These are phyloP conservation scores for Mamestra brassicae DNA, from an alignment of 2,888 invertebrate genomes.

Conservation along the genomic window DNA sequence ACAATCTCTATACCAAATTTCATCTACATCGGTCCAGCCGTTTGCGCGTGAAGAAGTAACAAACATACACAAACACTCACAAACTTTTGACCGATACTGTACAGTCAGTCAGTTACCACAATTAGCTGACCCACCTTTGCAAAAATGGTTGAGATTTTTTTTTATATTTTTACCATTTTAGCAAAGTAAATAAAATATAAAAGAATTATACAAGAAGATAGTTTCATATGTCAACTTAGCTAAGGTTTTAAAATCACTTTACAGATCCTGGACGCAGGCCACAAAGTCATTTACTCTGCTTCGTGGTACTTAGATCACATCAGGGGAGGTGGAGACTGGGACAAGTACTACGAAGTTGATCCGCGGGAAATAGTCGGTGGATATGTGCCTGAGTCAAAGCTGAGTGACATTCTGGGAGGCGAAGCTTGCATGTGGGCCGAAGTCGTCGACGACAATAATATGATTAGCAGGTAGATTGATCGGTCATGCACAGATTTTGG, in stretches of 20 bases:
- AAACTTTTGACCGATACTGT: too few species aligned
- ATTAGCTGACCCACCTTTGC: too few species aligned
- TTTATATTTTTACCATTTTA: too few species aligned
- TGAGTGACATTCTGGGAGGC: slow-evolving; percentile 94
- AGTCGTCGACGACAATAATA: slow-evolving; percentile 93
- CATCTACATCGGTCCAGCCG: too few species aligned
- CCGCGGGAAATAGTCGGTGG: slow-evolving; percentile 90
- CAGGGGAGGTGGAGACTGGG: slow-evolving; percentile 92
- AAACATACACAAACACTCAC: too few species aligned
- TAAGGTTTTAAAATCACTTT: slow-evolving; percentile 5
- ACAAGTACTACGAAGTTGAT: slow-evolving; percentile 93
- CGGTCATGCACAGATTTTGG: background rate
- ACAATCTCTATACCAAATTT: too few species aligned
- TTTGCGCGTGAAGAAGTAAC: too few species aligned
- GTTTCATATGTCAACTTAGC: background rate
- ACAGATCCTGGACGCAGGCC: slow-evolving; percentile 65
- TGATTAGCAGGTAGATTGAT: slow-evolving; percentile 83
- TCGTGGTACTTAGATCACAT: slow-evolving; percentile 96
- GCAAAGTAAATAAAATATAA: too few species aligned
- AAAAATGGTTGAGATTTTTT: too few species aligned
- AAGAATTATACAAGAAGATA: background rate
- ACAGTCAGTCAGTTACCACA: too few species aligned
- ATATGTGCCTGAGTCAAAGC: slow-evolving; percentile 77
- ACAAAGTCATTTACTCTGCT: slow-evolving; percentile 93
- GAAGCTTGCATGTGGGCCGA: slow-evolving; percentile 99